Evolutionary conservation across 2,113 vertebrate species (phyloP), one percentile per base, ranked within the genome.

Genomic region (Brachyistius frenatus): DNA sequence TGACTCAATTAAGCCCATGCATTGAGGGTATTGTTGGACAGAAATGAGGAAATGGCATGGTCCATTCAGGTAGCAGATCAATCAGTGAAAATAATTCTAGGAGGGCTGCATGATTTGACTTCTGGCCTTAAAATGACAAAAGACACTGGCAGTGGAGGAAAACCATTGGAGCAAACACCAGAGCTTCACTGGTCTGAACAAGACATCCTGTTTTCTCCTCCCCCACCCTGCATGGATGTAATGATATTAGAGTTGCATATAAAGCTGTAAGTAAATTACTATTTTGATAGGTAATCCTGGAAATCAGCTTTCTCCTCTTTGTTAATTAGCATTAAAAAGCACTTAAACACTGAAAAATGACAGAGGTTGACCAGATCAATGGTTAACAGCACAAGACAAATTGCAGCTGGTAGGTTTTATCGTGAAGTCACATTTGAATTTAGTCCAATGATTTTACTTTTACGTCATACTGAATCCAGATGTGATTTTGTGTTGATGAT

Each of bases 61-160:
- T 62, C 75, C 54, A 80, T 91, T 88, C 63, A 80, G 56, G 36
- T 62, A 58, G 41, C 50, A 67, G 76, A 89, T 83, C 71, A 66
- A 76, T 89, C 54, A 71, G 36, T 63, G 66, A 70, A 73, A 58
- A 36, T 62, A 71, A 84, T 87, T 81, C 50, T 32, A 35, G 44
- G 15, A 47, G 35, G 52, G 68, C 33, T 36, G 73, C 11, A 61
- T 23, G 55, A 88, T 76, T 83, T 79, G 49, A 75, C 53, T 65
- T 77, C 44, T 64, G 63, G 41, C 55, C 57, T 72, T 63, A 67
- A 85, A 66, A 86, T 85, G 86, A 87, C 75, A 84, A 85, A 91
- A 72, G 69, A 73, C 63, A 66, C 32, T 52, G 23, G 66, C 41
- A 78, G 50, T 68, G 7, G 64, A 63, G 76, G 73, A 86, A 23